A percentile compares a stretch with the other conserved stretches of the same genome.
phyloP scores from a whole-genome alignment of 2,113 vertebrate genomes.

The Ranitomeya variabilis region DNA sequence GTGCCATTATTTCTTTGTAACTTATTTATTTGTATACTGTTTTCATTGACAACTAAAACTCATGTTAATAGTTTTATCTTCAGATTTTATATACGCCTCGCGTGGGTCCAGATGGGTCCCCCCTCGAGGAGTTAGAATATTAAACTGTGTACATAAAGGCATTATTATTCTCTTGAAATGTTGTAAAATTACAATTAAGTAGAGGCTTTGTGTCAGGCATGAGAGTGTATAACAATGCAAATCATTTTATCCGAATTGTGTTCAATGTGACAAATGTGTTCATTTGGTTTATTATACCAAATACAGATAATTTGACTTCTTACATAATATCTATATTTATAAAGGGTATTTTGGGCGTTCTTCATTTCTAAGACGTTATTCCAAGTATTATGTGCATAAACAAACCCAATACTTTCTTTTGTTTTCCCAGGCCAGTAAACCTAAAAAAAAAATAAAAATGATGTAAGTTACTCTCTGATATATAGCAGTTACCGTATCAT shows the following conservation, averaged over 20 bases:
- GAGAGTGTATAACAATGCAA: slow-evolving; percentile 43
- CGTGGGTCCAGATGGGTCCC: background rate
- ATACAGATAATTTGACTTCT: slow-evolving; percentile 47
- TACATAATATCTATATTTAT: slow-evolving; percentile 49
- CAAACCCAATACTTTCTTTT: background rate
- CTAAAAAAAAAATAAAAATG: background rate
- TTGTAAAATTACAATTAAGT: slow-evolving; percentile 32
- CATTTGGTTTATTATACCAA: slow-evolving; percentile 45
- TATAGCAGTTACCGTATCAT: background rate
- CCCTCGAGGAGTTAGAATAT: slow-evolving; percentile 31
- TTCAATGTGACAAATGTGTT: slow-evolving; percentile 48
- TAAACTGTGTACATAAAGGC: slow-evolving; percentile 48
- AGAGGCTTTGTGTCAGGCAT: slow-evolving; percentile 47
- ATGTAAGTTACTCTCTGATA: background rate
- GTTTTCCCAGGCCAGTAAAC: background rate
- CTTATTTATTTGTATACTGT: slow-evolving; percentile 40
- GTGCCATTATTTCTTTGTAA: slow-evolving; percentile 48
- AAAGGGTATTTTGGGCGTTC: slow-evolving; percentile 26
- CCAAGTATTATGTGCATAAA: slow-evolving; percentile 14
- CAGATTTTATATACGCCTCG: slow-evolving; percentile 37
- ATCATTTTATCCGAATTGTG: slow-evolving; percentile 43
- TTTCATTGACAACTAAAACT: slow-evolving; percentile 40
- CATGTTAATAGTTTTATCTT: slow-evolving; percentile 42
- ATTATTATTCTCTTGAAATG: slow-evolving; percentile 50
- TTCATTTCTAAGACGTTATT: slow-evolving; percentile 8